Evolutionary conservation across 2,113 vertebrate species (phyloP), one percentile per base, ranked within the genome.

Genomic region (Rallus limicola): DNA sequence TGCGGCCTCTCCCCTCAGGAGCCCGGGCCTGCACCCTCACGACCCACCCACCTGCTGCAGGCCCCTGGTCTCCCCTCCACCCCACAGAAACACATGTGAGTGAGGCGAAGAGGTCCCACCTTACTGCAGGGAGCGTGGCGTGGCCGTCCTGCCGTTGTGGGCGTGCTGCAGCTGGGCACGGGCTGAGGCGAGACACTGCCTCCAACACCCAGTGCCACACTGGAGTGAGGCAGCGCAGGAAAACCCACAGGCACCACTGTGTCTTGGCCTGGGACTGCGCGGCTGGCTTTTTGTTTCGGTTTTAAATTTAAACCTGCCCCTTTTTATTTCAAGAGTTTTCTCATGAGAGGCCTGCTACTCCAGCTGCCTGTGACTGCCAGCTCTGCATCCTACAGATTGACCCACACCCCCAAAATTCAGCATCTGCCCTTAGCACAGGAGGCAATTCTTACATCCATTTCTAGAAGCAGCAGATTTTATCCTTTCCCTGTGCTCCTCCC

Each of bases 61-160:
- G 7, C 42, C n/a, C 64, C 9, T 1, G 4, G 11, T 19, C 34
- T 46, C 48, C 46, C 15, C 16, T 58, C 56, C 5, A 2, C 36
- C 29, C 64, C 69, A 17, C 31, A 11, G 82, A 10, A 20, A 38
- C 2, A 1, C 0, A 0, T 0, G 5, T 21, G 78, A 46, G 36
- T 31, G 34, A 44, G 71, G 21, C 13, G 19, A 21, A 3, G 38
- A 4, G 65, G 34, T 55, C 89, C 42, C 86, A 90, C 82, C 68
- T 90, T 80, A 56, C 82, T 3, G 4, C 0, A 19, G 48, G 92
- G 56, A 82, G 75, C 10, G 1, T 8, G 4, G 74, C 1, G 13
- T 3, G 60, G 29, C 29, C 0, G 9, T n/a, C 86, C 79, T 5
- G 50, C 81, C 0, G 31, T 3, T 2, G 3, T 0, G 1, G 25